A percentile compares a stretch with the other conserved stretches of the same genome.
Conservation (phyloP, 53 echinoderm and acorn worm species). For the Temnopleurus reevesii region DNA sequence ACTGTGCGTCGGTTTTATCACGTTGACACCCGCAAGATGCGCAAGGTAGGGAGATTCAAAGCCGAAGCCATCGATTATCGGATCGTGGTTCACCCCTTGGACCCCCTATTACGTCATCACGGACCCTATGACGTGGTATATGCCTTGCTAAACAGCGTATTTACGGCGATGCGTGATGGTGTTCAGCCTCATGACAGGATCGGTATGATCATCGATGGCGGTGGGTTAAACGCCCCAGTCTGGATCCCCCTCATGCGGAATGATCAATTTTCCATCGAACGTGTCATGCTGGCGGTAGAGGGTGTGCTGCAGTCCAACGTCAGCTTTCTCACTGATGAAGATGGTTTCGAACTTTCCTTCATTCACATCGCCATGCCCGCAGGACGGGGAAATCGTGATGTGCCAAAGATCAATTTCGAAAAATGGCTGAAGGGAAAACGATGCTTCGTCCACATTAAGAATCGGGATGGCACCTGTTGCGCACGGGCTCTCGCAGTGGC, state of each 20-base stretch:
- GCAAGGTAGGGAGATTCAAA: not conserved
- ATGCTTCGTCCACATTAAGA: not conserved
- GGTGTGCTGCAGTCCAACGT: constrained; percentile 3
- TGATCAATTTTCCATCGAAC: constrained; percentile 17
- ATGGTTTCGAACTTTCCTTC: not conserved
- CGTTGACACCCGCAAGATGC: no score
- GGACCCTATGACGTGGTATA: not conserved
- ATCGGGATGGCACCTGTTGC: constrained; percentile 27
- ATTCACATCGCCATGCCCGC: constrained; percentile 26
- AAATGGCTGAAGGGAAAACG: constrained; percentile 5
- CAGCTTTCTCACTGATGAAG: not conserved
- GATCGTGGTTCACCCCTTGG: no score
- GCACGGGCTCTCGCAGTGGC: constrained; percentile 48
- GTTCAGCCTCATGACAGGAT: not conserved
- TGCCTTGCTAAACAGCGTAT: not conserved
- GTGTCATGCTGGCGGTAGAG: constrained; percentile 30
- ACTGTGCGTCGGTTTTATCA: no score
- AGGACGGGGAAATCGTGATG: not conserved
- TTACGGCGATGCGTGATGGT: no score
- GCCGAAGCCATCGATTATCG: not conserved
- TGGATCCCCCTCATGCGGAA: not conserved
- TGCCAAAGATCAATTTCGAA: not conserved
- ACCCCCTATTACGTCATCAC: not conserved
- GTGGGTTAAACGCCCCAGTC: no score
- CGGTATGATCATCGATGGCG: not conserved